Evolutionary conservation across 1,140 invertebrate genomes (phyloP).

Genomic region (Protaetia brevitarsis): DNA sequence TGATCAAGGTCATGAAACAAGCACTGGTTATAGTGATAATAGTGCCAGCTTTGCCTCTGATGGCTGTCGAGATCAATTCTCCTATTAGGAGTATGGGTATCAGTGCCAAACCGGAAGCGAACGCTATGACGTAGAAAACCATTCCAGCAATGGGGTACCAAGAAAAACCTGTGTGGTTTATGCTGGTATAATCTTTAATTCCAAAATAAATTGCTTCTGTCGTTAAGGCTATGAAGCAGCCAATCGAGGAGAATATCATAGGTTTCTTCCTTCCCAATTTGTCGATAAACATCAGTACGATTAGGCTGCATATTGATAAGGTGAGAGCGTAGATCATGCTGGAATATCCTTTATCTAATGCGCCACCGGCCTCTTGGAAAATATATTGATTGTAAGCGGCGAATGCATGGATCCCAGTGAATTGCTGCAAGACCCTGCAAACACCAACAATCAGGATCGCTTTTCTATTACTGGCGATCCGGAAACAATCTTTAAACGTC

Average conservation of each 20-base stretch:
- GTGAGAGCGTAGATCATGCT: constrained; percentile 45
- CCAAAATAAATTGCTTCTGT: constrained; percentile 61
- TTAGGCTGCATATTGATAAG: constrained; percentile 61
- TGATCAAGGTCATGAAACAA: constrained; percentile 42
- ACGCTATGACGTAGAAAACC: constrained; percentile 33
- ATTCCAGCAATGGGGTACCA: constrained; percentile 39
- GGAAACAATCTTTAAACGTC: constrained; percentile 41
- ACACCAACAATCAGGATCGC: constrained; percentile 38
- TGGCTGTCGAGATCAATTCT: constrained; percentile 42
- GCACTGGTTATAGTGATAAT: constrained; percentile 32
- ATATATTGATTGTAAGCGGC: constrained; percentile 37
- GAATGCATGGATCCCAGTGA: constrained; percentile 34
- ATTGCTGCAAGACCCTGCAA: constrained; percentile 34
- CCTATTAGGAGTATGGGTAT: constrained; percentile 39
- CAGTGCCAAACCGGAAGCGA: constrained; percentile 33
- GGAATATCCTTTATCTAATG: constrained; percentile 28
- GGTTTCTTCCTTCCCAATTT: constrained; percentile 65
- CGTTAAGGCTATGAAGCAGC: constrained; percentile 53
- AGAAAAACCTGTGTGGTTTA: constrained; percentile 36
- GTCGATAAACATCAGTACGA: constrained; percentile 65
- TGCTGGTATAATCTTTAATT: constrained; percentile 40
- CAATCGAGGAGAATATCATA: constrained; percentile 57
- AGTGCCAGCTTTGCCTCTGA: constrained; percentile 40
- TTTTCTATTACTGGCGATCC: constrained; percentile 36
- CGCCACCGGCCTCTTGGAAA: constrained; percentile 39